phyloP scores from a whole-genome alignment of 2,888 invertebrate genomes.

The Baccha elongata region DNA sequence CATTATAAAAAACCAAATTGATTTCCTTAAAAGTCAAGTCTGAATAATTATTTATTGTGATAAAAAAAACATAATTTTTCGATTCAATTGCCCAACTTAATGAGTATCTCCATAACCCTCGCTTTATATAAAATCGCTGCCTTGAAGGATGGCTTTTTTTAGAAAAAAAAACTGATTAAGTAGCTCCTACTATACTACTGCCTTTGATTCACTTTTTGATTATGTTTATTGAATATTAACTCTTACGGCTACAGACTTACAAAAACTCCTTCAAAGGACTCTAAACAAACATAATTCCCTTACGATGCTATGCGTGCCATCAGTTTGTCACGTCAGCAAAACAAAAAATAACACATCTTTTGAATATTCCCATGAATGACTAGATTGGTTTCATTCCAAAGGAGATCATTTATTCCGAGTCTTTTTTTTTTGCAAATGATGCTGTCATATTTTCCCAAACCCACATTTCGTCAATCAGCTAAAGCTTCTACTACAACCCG shows the following conservation, averaged over 20 bases:
- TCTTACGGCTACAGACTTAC: slow-evolving; percentile 23
- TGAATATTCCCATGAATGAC: slow-evolving; percentile 39
- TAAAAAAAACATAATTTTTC: too few species aligned
- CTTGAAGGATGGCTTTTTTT: too few species aligned
- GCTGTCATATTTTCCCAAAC: slow-evolving; percentile 38
- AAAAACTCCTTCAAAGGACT: slow-evolving; percentile 35
- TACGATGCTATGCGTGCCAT: slow-evolving; percentile 18
- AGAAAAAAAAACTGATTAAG: background rate
- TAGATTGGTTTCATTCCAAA: slow-evolving; percentile 43
- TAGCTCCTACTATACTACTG: background rate
- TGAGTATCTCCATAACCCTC: too few species aligned
- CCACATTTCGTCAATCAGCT: background rate
- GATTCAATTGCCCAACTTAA: too few species aligned
- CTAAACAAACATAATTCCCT: slow-evolving; percentile 16
- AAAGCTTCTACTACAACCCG: background rate
- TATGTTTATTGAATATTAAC: slow-evolving; percentile 63
- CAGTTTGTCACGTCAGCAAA: slow-evolving; percentile 15
- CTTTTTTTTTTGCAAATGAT: slow-evolving; percentile 32
- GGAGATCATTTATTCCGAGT: slow-evolving; percentile 8
- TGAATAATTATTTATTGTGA: too few species aligned
- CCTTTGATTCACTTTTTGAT: slow-evolving; percentile 35
- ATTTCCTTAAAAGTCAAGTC: too few species aligned
- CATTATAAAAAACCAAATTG: too few species aligned
- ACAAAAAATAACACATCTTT: slow-evolving; percentile 27
- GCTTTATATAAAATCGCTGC: too few species aligned